phyloP scores from a whole-genome alignment of 2,113 vertebrate species.

The Turdus rufiventris region DNA sequence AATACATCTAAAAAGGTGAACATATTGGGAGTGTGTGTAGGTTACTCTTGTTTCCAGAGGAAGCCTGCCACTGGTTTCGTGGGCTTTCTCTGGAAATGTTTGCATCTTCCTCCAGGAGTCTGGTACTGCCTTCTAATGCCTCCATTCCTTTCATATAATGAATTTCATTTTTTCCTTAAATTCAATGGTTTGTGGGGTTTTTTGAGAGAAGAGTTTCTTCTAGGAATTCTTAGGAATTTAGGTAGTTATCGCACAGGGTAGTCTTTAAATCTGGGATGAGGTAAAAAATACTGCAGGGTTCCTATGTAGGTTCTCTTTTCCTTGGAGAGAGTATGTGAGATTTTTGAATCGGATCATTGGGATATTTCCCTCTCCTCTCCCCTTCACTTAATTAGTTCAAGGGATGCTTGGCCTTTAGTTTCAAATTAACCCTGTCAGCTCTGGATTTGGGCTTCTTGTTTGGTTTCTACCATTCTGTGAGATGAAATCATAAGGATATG shows the following conservation, averaged over 20 bases:
- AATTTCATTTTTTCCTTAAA: neutral
- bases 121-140: neutral
- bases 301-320: neutral
- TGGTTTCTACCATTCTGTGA: neutral
- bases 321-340: neutral
- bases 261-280: neutral
- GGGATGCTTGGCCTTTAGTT: neutral
- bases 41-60: neutral
- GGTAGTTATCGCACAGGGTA: neutral
- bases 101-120: neutral
- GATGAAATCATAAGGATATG: neutral
- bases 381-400: neutral
- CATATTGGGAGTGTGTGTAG: neutral
- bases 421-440: neutral
- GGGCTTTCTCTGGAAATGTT: neutral
- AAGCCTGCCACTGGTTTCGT: fast-evolving
- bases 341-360: neutral
- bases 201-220: neutral
- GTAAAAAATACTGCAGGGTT: neutral
- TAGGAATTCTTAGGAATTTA: neutral
- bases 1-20: neutral
- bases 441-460: fast-evolving
- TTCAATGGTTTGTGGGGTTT: fast-evolving
- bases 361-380: neutral
- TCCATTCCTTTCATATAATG: neutral